Conservation (phyloP, 2,113 vertebrate genomes). For the Oenanthe melanoleuca region DNA sequence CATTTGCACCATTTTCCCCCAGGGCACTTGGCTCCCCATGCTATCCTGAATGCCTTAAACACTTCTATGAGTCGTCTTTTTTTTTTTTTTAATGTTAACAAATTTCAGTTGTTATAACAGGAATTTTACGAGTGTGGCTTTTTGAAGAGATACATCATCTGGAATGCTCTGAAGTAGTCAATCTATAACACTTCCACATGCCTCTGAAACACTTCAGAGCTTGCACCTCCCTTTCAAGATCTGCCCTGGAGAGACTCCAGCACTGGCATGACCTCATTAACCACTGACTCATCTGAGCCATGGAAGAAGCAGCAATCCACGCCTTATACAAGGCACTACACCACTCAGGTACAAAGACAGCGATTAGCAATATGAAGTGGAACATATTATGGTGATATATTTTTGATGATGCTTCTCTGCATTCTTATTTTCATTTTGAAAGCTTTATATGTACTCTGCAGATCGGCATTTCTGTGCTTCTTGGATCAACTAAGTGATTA, state of each 20-base stretch:
- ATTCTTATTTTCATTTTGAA: background rate
- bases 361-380: background rate
- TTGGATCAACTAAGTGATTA: background rate
- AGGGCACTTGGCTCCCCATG: background rate
- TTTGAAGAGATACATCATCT: background rate
- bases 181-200: background rate
- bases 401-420: background rate
- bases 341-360: background rate
- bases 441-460: background rate
- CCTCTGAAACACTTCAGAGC: background rate
- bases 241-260: background rate
- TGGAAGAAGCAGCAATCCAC: background rate
- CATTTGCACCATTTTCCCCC: background rate
- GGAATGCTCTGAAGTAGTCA: background rate
- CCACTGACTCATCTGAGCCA: background rate
- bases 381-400: background rate
- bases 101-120: background rate
- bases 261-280: background rate
- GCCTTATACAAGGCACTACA: background rate
- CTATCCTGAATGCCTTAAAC: background rate
- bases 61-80: background rate
- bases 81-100: background rate
- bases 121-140: background rate
- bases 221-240: background rate
- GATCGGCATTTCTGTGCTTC: background rate